Evolutionary conservation across 2,797 vertebrate genomes (phyloP), one percentile per base, ranked within the genome.

Genomic region (Anabas testudineus): DNA sequence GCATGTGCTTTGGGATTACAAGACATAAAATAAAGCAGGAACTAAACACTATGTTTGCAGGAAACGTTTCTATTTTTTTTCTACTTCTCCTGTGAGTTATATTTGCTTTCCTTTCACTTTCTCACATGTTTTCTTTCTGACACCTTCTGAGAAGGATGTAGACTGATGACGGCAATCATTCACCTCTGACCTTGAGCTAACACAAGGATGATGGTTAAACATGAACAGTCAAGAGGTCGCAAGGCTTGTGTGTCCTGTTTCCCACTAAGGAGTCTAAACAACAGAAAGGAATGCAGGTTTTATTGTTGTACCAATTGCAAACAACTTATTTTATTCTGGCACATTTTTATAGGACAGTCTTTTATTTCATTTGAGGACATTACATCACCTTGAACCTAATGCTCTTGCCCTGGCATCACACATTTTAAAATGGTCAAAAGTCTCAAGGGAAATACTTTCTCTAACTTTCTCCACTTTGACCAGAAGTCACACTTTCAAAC

Each of bases 151-250:
- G 74, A 57, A 47, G 47, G 82, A 88, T 64, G 76, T 49, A 68
- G 78, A 76, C 53, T 30, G 75, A 62, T 47, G 63, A 46, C 46
- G 66, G 68, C 65, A 43, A 37, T 78, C 59, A 7, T 37, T 88
- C 81, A 82, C 81, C 79, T 75, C 39, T 85, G 80, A 86, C 87
- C 70, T 71, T 37, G 52, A 51, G 75, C 78, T 53, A 84, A 85
- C 76, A 78, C 45, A 0, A 9, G 55, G 70, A 12, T 18, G 34
- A 63, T 39, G 46, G 79, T 86, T 65, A 85, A 88, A 89, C 74
- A 82, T 10, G 51, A 67, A 3, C 0, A 72, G 76, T 81, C 78
- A 67, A 54, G 67, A 67, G 84, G 74, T 85, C 51, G 14, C 7
- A 2, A 18, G 21, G 15, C 62, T 62, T 71, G 47, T 59, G 2